A percentile compares a stretch with the other conserved stretches of the same genome.
Evolutionary conservation across 37 sponge, comb jelly and placozoan species (phyloP).

Genomic region (Spongia lamella): DNA sequence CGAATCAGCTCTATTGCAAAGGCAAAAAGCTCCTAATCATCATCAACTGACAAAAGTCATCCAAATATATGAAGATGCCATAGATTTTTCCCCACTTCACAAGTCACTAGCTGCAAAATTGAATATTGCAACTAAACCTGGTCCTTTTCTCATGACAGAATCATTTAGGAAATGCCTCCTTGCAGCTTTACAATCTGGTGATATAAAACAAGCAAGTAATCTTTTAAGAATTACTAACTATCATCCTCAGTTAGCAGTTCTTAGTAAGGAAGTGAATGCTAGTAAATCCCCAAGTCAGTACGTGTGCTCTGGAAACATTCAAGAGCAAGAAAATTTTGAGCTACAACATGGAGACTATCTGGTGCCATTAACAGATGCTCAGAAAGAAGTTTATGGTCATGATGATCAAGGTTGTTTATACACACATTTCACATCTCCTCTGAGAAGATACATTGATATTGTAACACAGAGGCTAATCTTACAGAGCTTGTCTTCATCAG

Average conservation of each 20-base stretch:
- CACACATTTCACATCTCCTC: conserved; percentile 75
- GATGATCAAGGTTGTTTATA: conserved; percentile 32
- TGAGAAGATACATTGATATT: conserved; percentile 68
- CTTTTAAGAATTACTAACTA: conserved; percentile 11
- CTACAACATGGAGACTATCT: no score
- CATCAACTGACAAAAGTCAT: not conserved
- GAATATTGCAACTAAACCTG: no score
- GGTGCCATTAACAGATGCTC: no score
- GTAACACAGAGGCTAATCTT: conserved; percentile 43
- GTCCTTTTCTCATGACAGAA: not conserved
- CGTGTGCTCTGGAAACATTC: conserved; percentile 4
- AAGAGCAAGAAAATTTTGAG: no score
- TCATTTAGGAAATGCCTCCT: conserved; percentile 1
- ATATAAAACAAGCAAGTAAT: conserved; percentile 1
- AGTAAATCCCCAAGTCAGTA: conserved; percentile 35
- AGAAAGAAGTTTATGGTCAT: conserved; percentile 28
- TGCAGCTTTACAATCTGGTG: not conserved
- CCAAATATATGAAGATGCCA: no score
- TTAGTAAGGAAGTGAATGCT: not conserved
- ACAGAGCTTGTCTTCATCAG: no score
- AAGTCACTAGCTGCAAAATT: not conserved
- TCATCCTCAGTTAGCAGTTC: conserved; percentile 58
- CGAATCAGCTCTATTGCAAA: conserved; percentile 29
- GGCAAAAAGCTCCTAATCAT: conserved; percentile 34
- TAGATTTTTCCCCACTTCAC: conserved; percentile 19